Conservation (phyloP, 2,888 invertebrate genomes). For the Pollenia angustigena region DNA sequence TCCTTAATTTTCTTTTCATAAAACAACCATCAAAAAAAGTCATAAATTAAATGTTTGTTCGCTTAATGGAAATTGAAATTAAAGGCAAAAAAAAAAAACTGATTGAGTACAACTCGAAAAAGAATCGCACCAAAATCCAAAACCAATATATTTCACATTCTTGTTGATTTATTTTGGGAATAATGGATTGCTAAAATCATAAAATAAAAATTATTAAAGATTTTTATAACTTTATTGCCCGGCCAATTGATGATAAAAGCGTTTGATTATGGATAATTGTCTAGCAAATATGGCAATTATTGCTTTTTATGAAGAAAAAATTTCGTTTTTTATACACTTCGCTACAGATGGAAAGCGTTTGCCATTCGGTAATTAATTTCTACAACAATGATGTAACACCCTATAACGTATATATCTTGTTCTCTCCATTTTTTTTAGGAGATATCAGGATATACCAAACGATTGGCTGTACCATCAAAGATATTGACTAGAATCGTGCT, state of each 20-base stretch:
- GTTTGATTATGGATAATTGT: conserved; percentile 2
- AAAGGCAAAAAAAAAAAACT: not conserved
- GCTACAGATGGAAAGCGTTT: no score
- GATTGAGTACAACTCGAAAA: not conserved
- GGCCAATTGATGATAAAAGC: not conserved
- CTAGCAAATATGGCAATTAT: conserved; percentile 2
- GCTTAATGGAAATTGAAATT: not conserved
- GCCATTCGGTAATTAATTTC: not conserved
- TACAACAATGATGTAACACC: no score
- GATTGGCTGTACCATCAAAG: no score
- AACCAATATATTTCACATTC: no score
- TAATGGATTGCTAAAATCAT: not conserved
- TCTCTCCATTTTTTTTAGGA: no score
- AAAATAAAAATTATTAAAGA: not conserved
- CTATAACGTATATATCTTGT: no score
- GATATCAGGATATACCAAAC: no score
- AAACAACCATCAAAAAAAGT: not conserved
- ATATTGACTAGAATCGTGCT: no score
- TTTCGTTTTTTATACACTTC: no score
- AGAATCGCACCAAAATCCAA: not conserved
- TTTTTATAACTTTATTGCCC: conserved; percentile 12
- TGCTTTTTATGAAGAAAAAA: not conserved
- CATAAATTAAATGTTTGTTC: not conserved
- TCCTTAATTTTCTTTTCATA: not conserved
- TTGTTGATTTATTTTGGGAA: no score